A percentile compares a stretch with the other conserved stretches of the same genome.
phyloP scores from a whole-genome alignment of 2,888 invertebrate species.

The Anagyrus pseudococci region DNA sequence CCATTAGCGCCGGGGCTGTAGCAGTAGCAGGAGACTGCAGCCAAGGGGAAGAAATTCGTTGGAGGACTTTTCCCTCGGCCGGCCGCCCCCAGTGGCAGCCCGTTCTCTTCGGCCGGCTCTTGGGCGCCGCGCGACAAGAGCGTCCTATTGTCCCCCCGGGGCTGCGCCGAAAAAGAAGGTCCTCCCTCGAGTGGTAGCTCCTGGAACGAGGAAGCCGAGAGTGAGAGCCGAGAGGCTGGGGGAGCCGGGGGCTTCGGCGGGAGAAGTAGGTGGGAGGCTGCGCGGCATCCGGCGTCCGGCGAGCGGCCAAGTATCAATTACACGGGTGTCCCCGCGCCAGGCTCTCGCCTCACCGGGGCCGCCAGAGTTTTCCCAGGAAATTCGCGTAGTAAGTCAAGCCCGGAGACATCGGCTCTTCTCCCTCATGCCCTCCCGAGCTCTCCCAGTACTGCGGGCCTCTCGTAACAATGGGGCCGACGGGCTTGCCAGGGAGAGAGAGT shows the following conservation, averaged over 20 bases:
- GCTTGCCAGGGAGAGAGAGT: too few species aligned
- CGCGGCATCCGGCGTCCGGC: background rate
- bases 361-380: conserved; percentile 57
- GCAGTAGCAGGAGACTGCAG: too few species aligned
- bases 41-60: conserved; percentile 10
- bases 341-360: background rate
- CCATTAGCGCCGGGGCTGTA: conserved; percentile 21
- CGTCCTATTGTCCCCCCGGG: conserved; percentile 2
- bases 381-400: conserved; percentile 59
- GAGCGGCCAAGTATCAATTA: conserved; percentile 57
- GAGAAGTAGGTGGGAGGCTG: background rate
- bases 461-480: conserved; percentile 37
- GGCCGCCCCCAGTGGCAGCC: background rate
- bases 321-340: conserved; percentile 48
- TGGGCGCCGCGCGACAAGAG: background rate
- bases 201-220: background rate
- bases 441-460: too few species aligned
- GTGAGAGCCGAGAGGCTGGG: background rate
- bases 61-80: background rate
- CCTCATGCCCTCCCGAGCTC: conserved; percentile 42
- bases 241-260: background rate
- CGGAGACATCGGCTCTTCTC: conserved; percentile 53
- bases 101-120: background rate
- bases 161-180: background rate
- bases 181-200: background rate